Evolutionary conservation across 2,797 vertebrate species (phyloP).

Genomic region (Carapus acus): DNA sequence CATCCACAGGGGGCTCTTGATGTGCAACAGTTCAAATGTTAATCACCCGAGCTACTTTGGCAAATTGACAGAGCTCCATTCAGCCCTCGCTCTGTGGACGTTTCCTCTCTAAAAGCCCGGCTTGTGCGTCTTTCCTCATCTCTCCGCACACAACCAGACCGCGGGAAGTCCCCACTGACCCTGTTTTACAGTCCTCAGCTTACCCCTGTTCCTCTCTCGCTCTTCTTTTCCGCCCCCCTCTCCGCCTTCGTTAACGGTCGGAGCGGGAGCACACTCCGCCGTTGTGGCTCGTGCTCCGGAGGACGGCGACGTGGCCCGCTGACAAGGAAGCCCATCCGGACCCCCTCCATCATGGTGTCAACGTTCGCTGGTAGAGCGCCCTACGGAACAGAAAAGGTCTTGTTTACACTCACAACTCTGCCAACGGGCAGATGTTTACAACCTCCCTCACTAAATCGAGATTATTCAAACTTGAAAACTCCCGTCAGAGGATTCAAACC

Average conservation of each 20-base stretch:
- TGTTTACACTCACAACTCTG: slow-evolving; percentile 54
- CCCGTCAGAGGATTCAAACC: no score
- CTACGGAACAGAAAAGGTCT: slow-evolving; percentile 54
- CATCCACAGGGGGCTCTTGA: slow-evolving; percentile 69
- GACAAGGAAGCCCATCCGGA: slow-evolving; percentile 65
- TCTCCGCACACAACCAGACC: slow-evolving; percentile 40
- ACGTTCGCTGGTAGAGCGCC: slow-evolving; percentile 52
- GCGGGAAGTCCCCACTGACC: slow-evolving; percentile 57
- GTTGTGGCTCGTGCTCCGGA: slow-evolving; percentile 29
- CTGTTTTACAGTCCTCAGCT: slow-evolving; percentile 61
- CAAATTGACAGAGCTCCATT: slow-evolving; percentile 71
- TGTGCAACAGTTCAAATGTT: slow-evolving; percentile 74
- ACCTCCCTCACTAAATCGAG: slow-evolving; percentile 24
- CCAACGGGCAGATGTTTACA: slow-evolving; percentile 31
- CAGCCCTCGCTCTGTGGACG: slow-evolving; percentile 57
- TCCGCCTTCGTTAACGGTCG: slow-evolving; percentile 50
- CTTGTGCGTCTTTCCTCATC: slow-evolving; percentile 56
- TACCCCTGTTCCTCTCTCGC: no score
- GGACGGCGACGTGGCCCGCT: slow-evolving; percentile 45
- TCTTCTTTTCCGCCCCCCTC: slow-evolving; percentile 46
- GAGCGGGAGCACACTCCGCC: slow-evolving; percentile 47
- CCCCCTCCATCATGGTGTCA: slow-evolving; percentile 73
- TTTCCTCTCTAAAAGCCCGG: slow-evolving; percentile 51
- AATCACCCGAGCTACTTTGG: slow-evolving; percentile 72
- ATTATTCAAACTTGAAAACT: slow-evolving; percentile 13